A percentile compares a stretch with the other conserved stretches of the same genome.
These are phyloP conservation scores for Semnornis frantzii DNA, from an alignment of 2,113 vertebrate genomes.

Conservation along the genomic window DNA sequence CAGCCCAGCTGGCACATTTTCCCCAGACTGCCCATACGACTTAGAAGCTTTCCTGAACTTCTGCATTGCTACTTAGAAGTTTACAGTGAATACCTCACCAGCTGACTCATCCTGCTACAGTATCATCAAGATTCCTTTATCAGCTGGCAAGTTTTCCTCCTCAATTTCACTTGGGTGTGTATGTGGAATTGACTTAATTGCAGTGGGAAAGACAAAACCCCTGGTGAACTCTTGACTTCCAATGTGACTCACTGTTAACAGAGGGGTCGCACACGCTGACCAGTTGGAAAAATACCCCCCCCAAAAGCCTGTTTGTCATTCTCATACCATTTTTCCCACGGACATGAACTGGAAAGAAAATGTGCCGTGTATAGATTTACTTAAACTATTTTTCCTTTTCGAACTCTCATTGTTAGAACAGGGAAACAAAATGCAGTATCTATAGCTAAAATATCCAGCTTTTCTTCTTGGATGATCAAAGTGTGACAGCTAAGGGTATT, in stretches of 20 bases:
- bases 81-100: background rate
- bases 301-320: background rate
- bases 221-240: slow-evolving; percentile 26
- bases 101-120: background rate
- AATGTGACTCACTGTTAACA: slow-evolving; percentile 25
- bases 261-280: slow-evolving; percentile 2
- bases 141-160: background rate
- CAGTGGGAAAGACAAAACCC: background rate
- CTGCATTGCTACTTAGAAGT: background rate
- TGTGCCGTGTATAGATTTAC: background rate
- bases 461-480: background rate
- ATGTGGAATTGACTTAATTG: background rate
- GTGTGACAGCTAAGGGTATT: background rate
- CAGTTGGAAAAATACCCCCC: slow-evolving; percentile 40
- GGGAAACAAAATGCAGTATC: background rate
- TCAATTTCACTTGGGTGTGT: background rate
- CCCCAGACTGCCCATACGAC: background rate
- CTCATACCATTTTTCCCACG: slow-evolving; percentile 35
- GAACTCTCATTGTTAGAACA: background rate
- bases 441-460: background rate
- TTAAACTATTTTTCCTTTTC: background rate
- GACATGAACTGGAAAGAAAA: slow-evolving; percentile 27
- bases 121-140: background rate
- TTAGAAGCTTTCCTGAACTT: slow-evolving; percentile 1
- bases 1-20: background rate